Evolutionary conservation across 2,797 vertebrate genomes (phyloP).

Genomic region (Menidia menidia): DNA sequence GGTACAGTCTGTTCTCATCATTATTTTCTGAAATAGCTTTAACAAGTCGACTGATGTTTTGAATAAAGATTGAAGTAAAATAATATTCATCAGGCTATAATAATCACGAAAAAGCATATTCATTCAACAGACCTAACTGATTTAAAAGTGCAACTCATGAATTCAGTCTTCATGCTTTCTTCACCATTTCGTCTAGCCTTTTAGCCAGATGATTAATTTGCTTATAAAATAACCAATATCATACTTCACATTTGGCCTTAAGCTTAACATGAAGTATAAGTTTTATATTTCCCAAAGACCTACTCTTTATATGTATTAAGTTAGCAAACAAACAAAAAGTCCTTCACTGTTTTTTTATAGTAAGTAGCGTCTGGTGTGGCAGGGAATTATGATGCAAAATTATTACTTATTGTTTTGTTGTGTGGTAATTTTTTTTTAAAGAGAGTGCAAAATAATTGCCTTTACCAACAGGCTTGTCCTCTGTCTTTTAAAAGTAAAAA

Average conservation of each 20-base stretch:
- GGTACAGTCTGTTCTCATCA: background rate
- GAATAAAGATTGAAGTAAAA: slow-evolving; percentile 4
- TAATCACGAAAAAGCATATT: background rate
- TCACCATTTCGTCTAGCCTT: background rate
- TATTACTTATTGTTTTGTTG: background rate
- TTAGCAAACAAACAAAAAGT: slow-evolving; percentile 3
- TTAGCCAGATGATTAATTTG: background rate
- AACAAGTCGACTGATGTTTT: background rate
- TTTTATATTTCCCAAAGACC: slow-evolving; percentile 1
- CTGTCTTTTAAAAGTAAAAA: background rate
- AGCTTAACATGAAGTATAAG: background rate
- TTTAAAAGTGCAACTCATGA: background rate
- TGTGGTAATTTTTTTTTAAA: background rate
- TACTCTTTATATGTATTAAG: slow-evolving; percentile 2
- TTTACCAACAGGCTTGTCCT: background rate
- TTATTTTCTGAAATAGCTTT: background rate
- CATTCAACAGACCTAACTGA: background rate
- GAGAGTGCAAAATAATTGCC: background rate
- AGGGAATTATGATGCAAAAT: background rate
- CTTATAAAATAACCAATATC: background rate
- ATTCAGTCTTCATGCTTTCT: background rate
- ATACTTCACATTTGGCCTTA: no score
- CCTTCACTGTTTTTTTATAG: background rate
- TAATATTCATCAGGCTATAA: slow-evolving; percentile 4
- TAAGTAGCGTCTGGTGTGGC: background rate